Conservation (phyloP, 1,140 invertebrate genomes). For the Rhopalosiphum maidis region DNA sequence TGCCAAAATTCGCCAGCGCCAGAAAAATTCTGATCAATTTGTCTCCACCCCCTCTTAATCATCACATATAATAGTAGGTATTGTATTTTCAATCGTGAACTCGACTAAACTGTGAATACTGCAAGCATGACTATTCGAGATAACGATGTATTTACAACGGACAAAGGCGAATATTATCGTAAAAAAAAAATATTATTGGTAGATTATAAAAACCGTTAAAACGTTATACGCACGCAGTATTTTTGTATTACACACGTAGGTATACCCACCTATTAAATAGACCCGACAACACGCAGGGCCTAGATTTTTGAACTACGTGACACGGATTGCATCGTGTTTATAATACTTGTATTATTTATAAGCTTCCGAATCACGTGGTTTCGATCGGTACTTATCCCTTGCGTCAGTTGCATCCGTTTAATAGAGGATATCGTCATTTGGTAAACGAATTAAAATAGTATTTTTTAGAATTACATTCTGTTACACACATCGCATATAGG, state of each 20-base stretch:
- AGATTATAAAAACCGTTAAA: not conserved
- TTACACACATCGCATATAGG: not conserved
- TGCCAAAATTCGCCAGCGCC: no score
- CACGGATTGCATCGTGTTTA: no score
- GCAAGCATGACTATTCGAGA: not conserved
- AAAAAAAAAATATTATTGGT: not conserved
- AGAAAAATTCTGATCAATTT: no score
- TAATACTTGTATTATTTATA: no score
- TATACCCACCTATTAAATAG: not conserved
- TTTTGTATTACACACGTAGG: not conserved
- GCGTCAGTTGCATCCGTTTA: no score
- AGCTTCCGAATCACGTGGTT: not conserved
- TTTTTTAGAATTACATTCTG: not conserved
- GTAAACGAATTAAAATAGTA: not conserved
- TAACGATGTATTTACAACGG: not conserved
- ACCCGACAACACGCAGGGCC: not conserved
- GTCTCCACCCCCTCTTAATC: not conserved
- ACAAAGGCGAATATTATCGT: not conserved
- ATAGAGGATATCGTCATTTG: not conserved
- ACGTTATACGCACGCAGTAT: not conserved
- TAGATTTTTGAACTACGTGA: not conserved
- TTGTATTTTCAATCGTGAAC: not conserved
- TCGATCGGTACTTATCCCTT: not conserved
- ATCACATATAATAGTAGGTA: not conserved
- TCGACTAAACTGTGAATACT: not conserved